Conservation (phyloP, 2,797 vertebrate genomes). For the Betta splendens region DNA sequence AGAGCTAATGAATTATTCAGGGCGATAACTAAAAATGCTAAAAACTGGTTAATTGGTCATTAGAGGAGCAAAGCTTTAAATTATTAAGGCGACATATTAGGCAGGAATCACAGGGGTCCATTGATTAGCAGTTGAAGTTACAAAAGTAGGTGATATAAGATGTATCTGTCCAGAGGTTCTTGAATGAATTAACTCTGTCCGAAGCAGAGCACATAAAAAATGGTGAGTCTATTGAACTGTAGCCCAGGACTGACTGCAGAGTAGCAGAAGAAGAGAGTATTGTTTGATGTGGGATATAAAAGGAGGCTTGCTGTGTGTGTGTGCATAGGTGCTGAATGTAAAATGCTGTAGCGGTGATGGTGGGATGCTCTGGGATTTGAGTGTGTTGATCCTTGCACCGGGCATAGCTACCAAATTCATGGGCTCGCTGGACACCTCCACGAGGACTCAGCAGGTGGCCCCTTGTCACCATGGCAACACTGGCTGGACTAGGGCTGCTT, state of each 20-base stretch:
- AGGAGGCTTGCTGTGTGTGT: constrained; percentile 6
- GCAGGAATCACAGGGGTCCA: constrained; percentile 54
- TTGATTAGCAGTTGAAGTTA: constrained; percentile 65
- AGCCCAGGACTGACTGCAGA: constrained; percentile 18
- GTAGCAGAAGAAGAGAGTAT: constrained; percentile 27
- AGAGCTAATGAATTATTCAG: constrained; percentile 81
- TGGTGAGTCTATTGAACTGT: constrained; percentile 46
- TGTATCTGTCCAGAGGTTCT: constrained; percentile 15
- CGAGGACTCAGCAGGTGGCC: constrained; percentile 61
- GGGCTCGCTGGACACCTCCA: constrained; percentile 68
- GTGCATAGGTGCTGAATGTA: constrained; percentile 23
- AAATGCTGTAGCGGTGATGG: constrained; percentile 27
- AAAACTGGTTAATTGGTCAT: constrained; percentile 83
- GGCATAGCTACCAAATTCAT: constrained; percentile 63
- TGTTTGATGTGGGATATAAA: constrained; percentile 41
- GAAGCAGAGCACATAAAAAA: constrained; percentile 55
- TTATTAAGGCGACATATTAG: constrained; percentile 75
- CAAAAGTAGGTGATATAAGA: constrained; percentile 57
- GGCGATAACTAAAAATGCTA: constrained; percentile 71
- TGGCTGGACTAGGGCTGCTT: constrained; percentile 42
- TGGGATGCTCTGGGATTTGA: constrained; percentile 47
- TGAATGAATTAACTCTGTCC: constrained; percentile 45
- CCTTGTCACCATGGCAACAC: constrained; percentile 73
- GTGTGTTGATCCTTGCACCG: constrained; percentile 50
- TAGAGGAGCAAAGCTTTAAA: constrained; percentile 83